phyloP scores from a whole-genome alignment of 1,140 invertebrate genomes.

The Aphidius ervi region DNA sequence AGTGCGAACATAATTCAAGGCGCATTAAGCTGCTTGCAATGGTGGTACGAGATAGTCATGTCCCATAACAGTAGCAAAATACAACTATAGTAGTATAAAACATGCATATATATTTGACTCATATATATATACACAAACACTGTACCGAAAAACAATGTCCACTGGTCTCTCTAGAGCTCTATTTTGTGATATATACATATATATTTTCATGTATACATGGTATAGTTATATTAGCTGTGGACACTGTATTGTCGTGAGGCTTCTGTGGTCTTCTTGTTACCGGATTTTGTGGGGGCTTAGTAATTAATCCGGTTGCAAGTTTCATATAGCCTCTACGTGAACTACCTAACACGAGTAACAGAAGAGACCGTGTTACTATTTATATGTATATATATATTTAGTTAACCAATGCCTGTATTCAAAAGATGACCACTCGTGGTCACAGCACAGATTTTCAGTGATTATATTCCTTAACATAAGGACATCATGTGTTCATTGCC shows the following conservation, averaged over 20 bases:
- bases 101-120: too few species aligned
- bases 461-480: background rate
- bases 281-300: conserved; percentile 25
- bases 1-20: conserved; percentile 26
- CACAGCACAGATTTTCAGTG: conserved; percentile 8
- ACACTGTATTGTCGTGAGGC: conserved; percentile 25
- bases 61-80: background rate
- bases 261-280: conserved; percentile 24
- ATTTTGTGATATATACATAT: too few species aligned
- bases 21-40: conserved; percentile 23
- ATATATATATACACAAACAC: too few species aligned
- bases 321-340: conserved; percentile 8
- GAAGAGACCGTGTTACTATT: background rate
- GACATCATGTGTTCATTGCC: conserved; percentile 6
- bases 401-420: background rate
- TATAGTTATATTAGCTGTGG: conserved; percentile 26
- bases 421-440: background rate
- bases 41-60: background rate
- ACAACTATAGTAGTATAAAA: conserved; percentile 2
- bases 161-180: too few species aligned
- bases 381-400: background rate
- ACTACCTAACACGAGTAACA: background rate
- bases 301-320: conserved; percentile 23
- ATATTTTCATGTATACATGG: too few species aligned
- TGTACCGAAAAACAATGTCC: too few species aligned